Conservation (phyloP, 2,888 invertebrate species). For the Scrobipalpa costella region DNA sequence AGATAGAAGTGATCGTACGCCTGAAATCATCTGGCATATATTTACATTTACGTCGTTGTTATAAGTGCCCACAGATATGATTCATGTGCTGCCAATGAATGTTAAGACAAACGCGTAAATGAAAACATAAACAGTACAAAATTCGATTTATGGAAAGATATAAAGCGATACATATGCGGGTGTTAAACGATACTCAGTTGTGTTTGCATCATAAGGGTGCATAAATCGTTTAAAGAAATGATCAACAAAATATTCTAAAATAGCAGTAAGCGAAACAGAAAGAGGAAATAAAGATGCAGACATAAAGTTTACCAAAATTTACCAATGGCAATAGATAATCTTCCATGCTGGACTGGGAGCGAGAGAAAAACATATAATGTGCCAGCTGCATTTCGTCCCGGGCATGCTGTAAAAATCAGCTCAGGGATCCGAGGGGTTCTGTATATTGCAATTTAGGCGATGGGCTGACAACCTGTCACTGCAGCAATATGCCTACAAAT, state of each 20-base stretch:
- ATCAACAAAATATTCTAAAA: not conserved
- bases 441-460: no score
- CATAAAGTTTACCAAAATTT: not conserved
- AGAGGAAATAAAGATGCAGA: no score
- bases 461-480: no score
- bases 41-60: slow-evolving; percentile 26
- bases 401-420: no score
- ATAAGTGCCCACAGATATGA: slow-evolving; percentile 26
- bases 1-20: slow-evolving; percentile 25
- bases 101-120: slow-evolving; percentile 16
- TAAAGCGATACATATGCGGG: not conserved
- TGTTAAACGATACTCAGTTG: slow-evolving; percentile 7
- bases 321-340: no score
- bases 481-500: no score
- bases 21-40: slow-evolving; percentile 18
- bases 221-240: not conserved
- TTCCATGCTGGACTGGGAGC: no score
- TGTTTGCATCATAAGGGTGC: not conserved
- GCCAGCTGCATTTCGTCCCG: no score
- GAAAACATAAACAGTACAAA: slow-evolving; percentile 20
- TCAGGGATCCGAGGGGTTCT: no score
- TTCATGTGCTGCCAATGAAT: slow-evolving; percentile 6
- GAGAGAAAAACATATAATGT: no score
- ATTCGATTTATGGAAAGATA: slow-evolving; percentile 8
- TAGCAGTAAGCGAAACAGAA: no score